A percentile compares a stretch with the other conserved stretches of the same genome.
phyloP scores from a whole-genome alignment of 2,113 vertebrate genomes.

The Seriola dumerili region DNA sequence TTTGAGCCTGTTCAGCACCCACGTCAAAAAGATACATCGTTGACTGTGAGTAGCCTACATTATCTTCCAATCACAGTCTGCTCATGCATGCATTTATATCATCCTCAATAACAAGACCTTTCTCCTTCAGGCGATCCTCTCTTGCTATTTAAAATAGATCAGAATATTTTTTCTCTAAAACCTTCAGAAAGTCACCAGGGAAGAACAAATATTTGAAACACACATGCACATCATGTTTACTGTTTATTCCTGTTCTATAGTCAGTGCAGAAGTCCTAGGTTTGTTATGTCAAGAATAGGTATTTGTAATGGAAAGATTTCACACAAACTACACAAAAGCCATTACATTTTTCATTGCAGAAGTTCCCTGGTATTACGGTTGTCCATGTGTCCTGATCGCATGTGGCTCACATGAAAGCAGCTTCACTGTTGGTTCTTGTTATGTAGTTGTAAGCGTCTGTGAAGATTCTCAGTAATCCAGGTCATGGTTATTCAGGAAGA shows the following conservation, averaged over 20 bases:
- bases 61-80: conserved; percentile 8
- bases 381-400: conserved; percentile 35
- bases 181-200: not conserved
- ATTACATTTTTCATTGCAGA: conserved; percentile 25
- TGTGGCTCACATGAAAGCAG: conserved; percentile 43
- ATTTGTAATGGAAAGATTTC: conserved; percentile 22
- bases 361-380: not conserved
- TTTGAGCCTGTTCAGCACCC: conserved; percentile 91
- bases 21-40: conserved; percentile 84
- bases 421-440: conserved; percentile 28
- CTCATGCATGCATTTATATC: conserved; percentile 25
- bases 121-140: not conserved
- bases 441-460: conserved; percentile 37
- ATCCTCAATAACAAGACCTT: not conserved
- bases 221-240: not conserved
- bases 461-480: too few relatives aligned
- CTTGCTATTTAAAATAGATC: conserved; percentile 5
- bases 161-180: conserved; percentile 22
- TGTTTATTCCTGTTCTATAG: conserved; percentile 3
- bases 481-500: too few relatives aligned
- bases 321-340: not conserved
- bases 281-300: conserved; percentile 6
- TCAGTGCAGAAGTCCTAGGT: not conserved
- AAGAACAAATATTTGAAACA: conserved; percentile 14
- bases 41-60: conserved; percentile 85